Evolutionary conservation across 2,888 invertebrate species (phyloP), one percentile per base, ranked within the genome.

Genomic region (Lutraria lutraria): DNA sequence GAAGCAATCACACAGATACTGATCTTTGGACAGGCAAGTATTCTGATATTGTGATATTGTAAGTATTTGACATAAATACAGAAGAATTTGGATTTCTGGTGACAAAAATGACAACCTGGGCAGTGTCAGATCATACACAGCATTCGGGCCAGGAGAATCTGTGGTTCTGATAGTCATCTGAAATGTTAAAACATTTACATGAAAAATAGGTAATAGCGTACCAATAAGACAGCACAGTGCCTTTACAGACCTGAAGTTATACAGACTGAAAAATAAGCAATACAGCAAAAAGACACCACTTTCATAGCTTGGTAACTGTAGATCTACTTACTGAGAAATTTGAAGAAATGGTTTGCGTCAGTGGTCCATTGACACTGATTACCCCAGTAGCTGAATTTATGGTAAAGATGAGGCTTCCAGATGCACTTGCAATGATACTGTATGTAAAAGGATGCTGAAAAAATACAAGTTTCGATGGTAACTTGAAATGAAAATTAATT

Each of bases 51-150:
- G 94, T 94, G 4, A 91, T 89, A 21, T 92, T 91, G 92, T 95
- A 95, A 0, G 72, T 43, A 21, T 29, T 81, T 6, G 76, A 80
- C 0, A 81, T 52, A 88, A 96, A 96, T 10, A 83, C 83, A 10
- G 96, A 96, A 21, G 92, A 89, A 85, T 95, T 94, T n/a, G 95
- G 94, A 87, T 96, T 96, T 25, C 96, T 93, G 3, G 87, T 84
- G 6, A 96, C 95, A 29, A 86, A 91, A 15, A 96, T 93, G 0
- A 91, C 93, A 0, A 96, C 94, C 16, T 79, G 85, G 16, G 95
- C 94, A 10, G 93, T 91, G 34, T 92, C 93, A 19, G 83, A 92
- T 81, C 94, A 0, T 91, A 60, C 0, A 94, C 93, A 25, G 93
- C 92, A 1, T 90, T 88, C 84, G 90, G 85, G 2, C 88, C 86